These are phyloP conservation scores for Priapulus caudatus DNA, from an alignment of 2,888 invertebrate genomes.

Conservation along the genomic window DNA sequence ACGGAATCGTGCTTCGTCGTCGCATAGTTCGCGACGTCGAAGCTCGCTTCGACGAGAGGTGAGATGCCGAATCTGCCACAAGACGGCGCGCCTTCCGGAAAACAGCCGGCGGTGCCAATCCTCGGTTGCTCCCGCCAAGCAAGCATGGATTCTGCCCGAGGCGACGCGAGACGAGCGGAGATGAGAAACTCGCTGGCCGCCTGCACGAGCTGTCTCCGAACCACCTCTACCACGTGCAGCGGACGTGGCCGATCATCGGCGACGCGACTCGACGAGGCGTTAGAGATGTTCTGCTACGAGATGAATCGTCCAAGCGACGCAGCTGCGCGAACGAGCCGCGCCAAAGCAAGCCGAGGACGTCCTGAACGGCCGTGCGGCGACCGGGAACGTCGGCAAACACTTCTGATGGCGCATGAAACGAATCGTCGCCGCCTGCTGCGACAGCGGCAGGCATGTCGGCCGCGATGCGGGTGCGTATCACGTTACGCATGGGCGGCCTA, in stretches of 20 bases:
- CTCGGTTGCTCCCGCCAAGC: conserved; percentile 88
- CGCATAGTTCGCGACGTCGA: conserved; percentile 86
- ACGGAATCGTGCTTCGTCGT: conserved; percentile 93
- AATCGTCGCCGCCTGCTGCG: too few species aligned
- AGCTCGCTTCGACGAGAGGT: conserved; percentile 89
- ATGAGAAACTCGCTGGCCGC: conserved; percentile 70
- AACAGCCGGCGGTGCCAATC: conserved; percentile 75
- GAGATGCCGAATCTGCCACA: conserved; percentile 89
- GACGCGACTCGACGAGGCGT: conserved; percentile 89
- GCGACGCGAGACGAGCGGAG: conserved; percentile 71
- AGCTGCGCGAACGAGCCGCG: conserved; percentile 76
- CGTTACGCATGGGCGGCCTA: too few species aligned
- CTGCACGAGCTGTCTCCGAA: conserved; percentile 61
- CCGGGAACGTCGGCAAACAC: too few species aligned
- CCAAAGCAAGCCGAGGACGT: conserved; percentile 42
- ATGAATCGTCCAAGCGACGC: conserved; percentile 79
- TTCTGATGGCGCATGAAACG: too few species aligned
- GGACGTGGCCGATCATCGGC: conserved; percentile 91
- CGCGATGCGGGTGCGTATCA: too few species aligned
- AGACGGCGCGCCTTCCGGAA: conserved; percentile 81
- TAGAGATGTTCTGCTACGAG: conserved; percentile 87
- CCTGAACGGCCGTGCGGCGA: background rate
- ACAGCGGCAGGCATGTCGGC: too few species aligned
- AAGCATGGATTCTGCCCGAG: conserved; percentile 74
- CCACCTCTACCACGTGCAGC: conserved; percentile 75